phyloP scores from a whole-genome alignment of 92 coral and sea anemone genomes.

The Paragorgia papillata region DNA sequence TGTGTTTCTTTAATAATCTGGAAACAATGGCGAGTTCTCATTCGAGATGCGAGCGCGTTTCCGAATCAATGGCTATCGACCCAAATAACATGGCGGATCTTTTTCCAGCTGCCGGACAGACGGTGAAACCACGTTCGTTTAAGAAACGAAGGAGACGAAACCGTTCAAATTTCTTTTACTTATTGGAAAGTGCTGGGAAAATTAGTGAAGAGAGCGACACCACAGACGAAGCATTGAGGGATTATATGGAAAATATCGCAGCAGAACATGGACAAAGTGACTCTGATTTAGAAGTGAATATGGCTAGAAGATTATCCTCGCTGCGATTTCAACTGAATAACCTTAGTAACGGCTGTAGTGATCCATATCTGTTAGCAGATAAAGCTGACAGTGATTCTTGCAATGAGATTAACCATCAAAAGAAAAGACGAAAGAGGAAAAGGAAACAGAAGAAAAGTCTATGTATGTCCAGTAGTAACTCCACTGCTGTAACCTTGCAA shows the following conservation, averaged over 20 bases:
- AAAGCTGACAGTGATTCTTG: conserved; percentile 83
- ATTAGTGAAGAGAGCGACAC: conserved; percentile 93
- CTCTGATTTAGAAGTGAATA: conserved; percentile 73
- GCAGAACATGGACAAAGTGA: conserved; percentile 93
- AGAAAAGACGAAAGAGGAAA: conserved; percentile 77
- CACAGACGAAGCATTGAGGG: conserved; percentile 90
- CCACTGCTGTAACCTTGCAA: conserved; percentile 21
- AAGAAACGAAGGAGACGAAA: conserved; percentile 87
- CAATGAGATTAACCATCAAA: conserved; percentile 64
- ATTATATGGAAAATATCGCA: conserved; percentile 91
- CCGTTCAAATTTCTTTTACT: conserved; percentile 82
- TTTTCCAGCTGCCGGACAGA: background rate
- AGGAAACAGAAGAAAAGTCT: conserved; percentile 75
- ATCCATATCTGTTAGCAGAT: conserved; percentile 80
- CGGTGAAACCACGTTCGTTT: conserved; percentile 11
- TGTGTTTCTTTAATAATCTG: background rate
- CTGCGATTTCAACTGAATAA: conserved; percentile 54
- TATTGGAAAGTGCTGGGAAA: conserved; percentile 75
- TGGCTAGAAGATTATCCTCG: conserved; percentile 69
- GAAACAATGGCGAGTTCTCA: background rate
- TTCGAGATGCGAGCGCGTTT: background rate
- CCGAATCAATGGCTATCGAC: conserved; percentile 34
- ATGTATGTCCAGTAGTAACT: background rate
- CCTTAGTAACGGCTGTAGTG: conserved; percentile 52
- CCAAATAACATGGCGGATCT: conserved; percentile 18